These are phyloP conservation scores for Hydrocynus forskahlii DNA, from an alignment of 2,797 vertebrate genomes.

Conservation along the genomic window DNA sequence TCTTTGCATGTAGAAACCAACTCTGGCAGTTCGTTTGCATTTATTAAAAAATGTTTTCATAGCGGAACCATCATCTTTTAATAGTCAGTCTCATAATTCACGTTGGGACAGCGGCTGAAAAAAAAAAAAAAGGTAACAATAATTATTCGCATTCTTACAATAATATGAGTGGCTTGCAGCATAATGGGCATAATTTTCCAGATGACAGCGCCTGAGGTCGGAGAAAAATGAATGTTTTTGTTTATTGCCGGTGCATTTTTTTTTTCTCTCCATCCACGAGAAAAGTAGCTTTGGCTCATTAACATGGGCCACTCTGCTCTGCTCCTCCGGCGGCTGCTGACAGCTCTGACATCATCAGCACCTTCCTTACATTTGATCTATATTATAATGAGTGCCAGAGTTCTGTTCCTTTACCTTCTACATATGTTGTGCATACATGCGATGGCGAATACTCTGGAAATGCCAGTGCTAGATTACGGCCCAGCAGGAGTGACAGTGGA, in stretches of 20 bases:
- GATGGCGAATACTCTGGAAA: constrained; percentile 54
- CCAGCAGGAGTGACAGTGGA: constrained; percentile 72
- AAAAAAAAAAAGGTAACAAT: constrained; percentile 41
- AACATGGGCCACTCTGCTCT: constrained; percentile 67
- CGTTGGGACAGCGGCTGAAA: constrained; percentile 36
- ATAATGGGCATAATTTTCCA: constrained; percentile 58
- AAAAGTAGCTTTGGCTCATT: constrained; percentile 71
- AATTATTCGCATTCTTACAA: constrained; percentile 45
- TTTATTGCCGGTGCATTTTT: constrained; percentile 49
- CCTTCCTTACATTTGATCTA: constrained; percentile 70
- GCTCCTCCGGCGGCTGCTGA: constrained; percentile 62
- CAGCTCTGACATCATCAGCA: constrained; percentile 71
- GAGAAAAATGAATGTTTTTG: constrained; percentile 66
- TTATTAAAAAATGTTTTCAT: constrained; percentile 36
- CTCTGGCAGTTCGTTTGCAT: constrained; percentile 39
- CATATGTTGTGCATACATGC: constrained; percentile 48
- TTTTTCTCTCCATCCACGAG: constrained; percentile 57
- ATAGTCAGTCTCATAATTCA: constrained; percentile 42
- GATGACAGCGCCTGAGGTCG: constrained; percentile 70
- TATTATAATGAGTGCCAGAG: constrained; percentile 56
- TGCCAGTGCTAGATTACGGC: constrained; percentile 74
- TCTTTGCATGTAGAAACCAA: not conserved
- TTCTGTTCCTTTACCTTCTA: constrained; percentile 52
- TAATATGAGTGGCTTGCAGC: constrained; percentile 47
- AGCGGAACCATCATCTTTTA: constrained; percentile 45